These are phyloP conservation scores for Ceratoteleas bidentatus DNA, from an alignment of 1,140 invertebrate genomes.

Conservation along the genomic window DNA sequence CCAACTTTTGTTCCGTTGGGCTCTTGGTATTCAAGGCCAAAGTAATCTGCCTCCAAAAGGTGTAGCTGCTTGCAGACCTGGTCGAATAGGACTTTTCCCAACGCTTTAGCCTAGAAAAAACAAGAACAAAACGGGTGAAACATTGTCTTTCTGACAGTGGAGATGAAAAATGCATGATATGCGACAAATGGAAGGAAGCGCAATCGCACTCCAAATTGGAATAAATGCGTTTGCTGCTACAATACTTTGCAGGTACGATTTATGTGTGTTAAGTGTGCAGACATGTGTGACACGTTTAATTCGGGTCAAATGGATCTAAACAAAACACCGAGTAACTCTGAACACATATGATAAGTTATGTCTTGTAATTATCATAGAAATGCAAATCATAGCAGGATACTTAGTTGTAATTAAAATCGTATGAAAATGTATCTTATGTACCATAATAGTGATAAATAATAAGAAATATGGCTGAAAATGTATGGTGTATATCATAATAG, in stretches of 20 bases:
- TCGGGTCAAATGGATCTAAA: slow-evolving; percentile 44
- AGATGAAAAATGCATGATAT: slow-evolving; percentile 6
- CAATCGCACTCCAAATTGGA: slow-evolving; percentile 22
- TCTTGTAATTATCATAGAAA: too few relatives aligned
- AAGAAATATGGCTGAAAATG: too few relatives aligned
- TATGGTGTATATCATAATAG: too few relatives aligned
- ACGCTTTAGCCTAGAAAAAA: slow-evolving; percentile 94
- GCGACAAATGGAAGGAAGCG: slow-evolving; percentile 3
- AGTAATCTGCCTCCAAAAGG: slow-evolving; percentile 98
- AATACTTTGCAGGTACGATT: slow-evolving; percentile 30
- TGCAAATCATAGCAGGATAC: too few relatives aligned
- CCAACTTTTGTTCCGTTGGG: slow-evolving; percentile 89
- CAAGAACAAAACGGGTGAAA: slow-evolving; percentile 60
- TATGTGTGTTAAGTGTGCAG: slow-evolving; percentile 16
- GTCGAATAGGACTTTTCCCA: slow-evolving; percentile 96
- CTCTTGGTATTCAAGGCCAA: slow-evolving; percentile 97
- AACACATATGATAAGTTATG: slow-evolving; percentile 13
- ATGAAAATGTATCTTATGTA: too few relatives aligned
- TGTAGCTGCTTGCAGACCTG: slow-evolving; percentile 98
- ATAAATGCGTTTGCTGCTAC: slow-evolving; percentile 20
- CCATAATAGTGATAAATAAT: too few relatives aligned
- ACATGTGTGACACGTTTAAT: slow-evolving; percentile 25
- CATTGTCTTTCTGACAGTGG: neutral
- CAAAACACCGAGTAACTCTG: slow-evolving; percentile 17
- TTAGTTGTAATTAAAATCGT: too few relatives aligned